phyloP scores from a whole-genome alignment of 2,888 invertebrate genomes.

The Sinelater perroti region DNA sequence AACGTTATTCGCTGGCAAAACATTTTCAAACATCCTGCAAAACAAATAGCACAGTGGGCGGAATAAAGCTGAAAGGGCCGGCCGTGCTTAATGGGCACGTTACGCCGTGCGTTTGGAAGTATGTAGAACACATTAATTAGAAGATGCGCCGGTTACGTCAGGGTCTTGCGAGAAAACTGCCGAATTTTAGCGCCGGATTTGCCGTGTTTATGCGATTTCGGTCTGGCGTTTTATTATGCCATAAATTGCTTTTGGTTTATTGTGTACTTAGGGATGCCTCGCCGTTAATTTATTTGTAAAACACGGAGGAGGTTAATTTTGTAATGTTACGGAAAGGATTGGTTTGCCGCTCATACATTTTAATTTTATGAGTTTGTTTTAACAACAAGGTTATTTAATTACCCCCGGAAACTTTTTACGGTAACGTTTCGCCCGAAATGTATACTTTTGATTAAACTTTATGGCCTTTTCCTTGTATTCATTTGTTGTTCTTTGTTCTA shows the following conservation, averaged over 20 bases:
- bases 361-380: background rate
- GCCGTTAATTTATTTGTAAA: background rate
- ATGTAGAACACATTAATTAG: conserved; percentile 15
- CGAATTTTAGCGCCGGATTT: too few relatives aligned
- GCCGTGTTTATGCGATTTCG: too few relatives aligned
- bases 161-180: background rate
- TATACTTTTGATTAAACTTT: too few relatives aligned
- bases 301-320: background rate
- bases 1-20: conserved; percentile 32
- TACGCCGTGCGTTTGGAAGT: conserved; percentile 7
- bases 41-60: conserved; percentile 27
- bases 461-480: too few relatives aligned
- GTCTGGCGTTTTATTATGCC: too few relatives aligned
- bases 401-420: too few relatives aligned
- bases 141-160: conserved; percentile 4
- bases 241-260: too few relatives aligned
- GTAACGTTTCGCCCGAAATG: too few relatives aligned
- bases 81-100: conserved; percentile 26
- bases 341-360: background rate
- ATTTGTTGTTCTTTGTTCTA: too few relatives aligned
- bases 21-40: conserved; percentile 26
- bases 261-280: too few relatives aligned
- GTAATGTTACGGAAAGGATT: too few relatives aligned
- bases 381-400: too few relatives aligned
- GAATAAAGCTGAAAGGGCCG: conserved; percentile 19